These are phyloP conservation scores for Monopis laevigella DNA, from an alignment of 2,888 invertebrate species.

Conservation along the genomic window DNA sequence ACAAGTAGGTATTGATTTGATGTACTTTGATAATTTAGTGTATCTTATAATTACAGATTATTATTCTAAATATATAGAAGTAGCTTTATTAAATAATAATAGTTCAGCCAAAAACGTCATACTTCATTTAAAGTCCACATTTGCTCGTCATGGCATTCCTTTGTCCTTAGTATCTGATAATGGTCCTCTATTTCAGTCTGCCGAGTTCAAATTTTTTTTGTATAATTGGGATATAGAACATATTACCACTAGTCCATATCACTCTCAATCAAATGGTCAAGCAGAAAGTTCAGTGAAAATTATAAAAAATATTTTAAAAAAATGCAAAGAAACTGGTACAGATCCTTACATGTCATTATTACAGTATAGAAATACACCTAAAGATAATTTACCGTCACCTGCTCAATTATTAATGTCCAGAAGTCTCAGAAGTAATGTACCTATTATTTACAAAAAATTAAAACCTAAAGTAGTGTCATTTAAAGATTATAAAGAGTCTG, in stretches of 20 bases:
- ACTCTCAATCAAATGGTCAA: conserved; percentile 15
- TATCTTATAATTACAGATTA: conserved; percentile 20
- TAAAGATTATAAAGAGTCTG: conserved; percentile 7
- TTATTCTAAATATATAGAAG: conserved; percentile 22
- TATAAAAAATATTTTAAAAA: conserved; percentile 18
- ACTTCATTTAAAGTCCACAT: conserved; percentile 15
- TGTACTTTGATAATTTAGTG: conserved; percentile 18
- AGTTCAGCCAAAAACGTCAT: conserved; percentile 16
- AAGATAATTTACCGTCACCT: conserved; percentile 14
- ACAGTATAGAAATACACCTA: conserved; percentile 16
- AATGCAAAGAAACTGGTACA: conserved; percentile 14
- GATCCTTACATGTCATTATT: conserved; percentile 15
- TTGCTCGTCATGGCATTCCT: conserved; percentile 20
- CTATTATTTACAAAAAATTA: conserved; percentile 10
- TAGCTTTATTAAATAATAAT: conserved; percentile 12
- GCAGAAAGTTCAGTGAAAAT: conserved; percentile 14
- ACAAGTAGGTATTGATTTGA: conserved; percentile 20
- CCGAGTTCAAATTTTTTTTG: conserved; percentile 19
- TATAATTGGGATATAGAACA: conserved; percentile 18
- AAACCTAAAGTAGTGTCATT: conserved; percentile 16
- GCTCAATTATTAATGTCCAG: conserved; percentile 17
- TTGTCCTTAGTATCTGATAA: conserved; percentile 19
- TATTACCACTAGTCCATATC: conserved; percentile 15
- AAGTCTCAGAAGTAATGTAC: conserved; percentile 15
- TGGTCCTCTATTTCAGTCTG: conserved; percentile 20